Conservation (phyloP, 2,797 vertebrate species). For the Pseudomugil tenellus region DNA sequence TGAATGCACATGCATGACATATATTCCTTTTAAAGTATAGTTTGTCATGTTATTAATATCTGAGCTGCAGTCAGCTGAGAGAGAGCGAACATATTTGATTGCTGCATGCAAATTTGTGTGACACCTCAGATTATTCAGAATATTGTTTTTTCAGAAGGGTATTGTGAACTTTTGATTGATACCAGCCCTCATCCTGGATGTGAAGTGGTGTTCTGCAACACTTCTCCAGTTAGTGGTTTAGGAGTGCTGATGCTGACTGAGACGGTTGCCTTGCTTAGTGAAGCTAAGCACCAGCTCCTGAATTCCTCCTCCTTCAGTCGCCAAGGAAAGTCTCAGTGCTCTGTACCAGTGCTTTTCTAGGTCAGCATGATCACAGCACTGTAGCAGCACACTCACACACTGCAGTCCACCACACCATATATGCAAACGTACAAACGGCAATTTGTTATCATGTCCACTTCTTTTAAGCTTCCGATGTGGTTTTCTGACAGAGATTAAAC, state of each 20-base stretch:
- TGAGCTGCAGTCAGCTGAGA: conserved; percentile 26
- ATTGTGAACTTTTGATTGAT: conserved; percentile 66
- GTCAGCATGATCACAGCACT: conserved; percentile 70
- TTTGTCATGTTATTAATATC: conserved; percentile 16
- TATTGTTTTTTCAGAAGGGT: conserved; percentile 36
- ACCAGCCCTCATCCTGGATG: conserved; percentile 46
- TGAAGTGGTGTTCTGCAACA: conserved; percentile 38
- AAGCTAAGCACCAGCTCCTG: conserved; percentile 52
- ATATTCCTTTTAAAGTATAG: conserved; percentile 22
- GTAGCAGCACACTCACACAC: conserved; percentile 34
- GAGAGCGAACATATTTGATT: conserved; percentile 36
- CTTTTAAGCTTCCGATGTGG: not conserved
- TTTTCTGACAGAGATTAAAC: conserved; percentile 1
- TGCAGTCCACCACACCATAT: not conserved
- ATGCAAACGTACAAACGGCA: not conserved
- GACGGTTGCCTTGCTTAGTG: conserved; percentile 56
- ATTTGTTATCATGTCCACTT: conserved; percentile 21
- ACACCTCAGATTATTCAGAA: conserved; percentile 55
- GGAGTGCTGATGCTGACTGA: conserved; percentile 43
- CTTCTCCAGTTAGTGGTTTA: conserved; percentile 22
- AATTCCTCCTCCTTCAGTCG: conserved; percentile 68
- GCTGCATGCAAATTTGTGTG: conserved; percentile 39
- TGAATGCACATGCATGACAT: conserved; percentile 27
- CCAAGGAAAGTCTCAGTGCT: conserved; percentile 52
- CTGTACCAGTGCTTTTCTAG: conserved; percentile 77